Conservation (phyloP, 2,113 vertebrate genomes). For the Stomatorhinus ivindoensis region DNA sequence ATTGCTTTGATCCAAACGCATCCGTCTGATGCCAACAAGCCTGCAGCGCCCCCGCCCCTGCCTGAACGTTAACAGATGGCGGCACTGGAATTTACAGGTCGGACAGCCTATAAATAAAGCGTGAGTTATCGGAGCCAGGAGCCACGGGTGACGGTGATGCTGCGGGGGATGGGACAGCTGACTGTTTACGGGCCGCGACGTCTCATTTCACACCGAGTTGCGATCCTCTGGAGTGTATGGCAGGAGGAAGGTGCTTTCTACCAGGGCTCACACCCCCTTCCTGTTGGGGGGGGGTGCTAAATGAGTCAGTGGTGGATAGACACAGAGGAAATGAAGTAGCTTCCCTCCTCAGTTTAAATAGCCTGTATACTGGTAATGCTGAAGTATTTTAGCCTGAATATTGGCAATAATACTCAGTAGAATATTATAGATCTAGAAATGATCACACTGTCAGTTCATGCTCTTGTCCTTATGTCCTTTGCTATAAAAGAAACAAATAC, state of each 20-base stretch:
- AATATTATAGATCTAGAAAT: neutral
- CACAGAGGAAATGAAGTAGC: constrained; percentile 46
- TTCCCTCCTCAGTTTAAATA: constrained; percentile 8
- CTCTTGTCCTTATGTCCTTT: neutral
- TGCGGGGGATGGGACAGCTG: neutral
- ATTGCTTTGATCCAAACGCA: neutral
- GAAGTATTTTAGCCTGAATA: neutral
- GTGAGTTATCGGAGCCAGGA: neutral
- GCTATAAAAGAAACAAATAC: neutral
- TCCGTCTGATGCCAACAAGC: neutral
- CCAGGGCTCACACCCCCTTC: neutral
- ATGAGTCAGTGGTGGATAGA: constrained; percentile 15
- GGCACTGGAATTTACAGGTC: constrained; percentile 3
- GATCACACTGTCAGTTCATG: neutral
- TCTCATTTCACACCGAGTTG: constrained; percentile 27
- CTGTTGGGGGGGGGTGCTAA: neutral
- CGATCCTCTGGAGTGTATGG: constrained; percentile 9
- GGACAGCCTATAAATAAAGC: constrained; percentile 11
- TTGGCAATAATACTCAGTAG: neutral
- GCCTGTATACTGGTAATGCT: neutral
- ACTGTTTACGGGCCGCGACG: constrained; percentile 15
- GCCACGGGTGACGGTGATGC: neutral
- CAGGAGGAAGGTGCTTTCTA: constrained; percentile 7
- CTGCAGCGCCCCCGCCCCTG: neutral
- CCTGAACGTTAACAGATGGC: constrained; percentile 9